A percentile compares a stretch with the other conserved stretches of the same genome.
These are phyloP conservation scores for Varecia variegata DNA, from an alignment of 2,797 vertebrate genomes.

Conservation along the genomic window DNA sequence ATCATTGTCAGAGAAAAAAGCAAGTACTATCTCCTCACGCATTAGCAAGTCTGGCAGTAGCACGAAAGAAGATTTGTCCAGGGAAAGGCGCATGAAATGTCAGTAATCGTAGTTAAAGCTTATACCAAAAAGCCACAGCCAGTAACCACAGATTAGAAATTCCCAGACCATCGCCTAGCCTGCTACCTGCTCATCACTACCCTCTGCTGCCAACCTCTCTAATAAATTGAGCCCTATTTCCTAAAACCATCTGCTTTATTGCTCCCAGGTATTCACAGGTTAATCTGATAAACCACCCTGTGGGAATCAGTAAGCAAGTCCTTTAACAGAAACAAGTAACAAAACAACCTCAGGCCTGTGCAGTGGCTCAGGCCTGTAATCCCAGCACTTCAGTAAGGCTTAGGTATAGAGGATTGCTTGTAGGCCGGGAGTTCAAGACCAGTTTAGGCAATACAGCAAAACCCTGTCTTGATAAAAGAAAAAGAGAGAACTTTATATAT, in stretches of 20 bases:
- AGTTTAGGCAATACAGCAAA: not conserved
- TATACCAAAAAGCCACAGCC: not conserved
- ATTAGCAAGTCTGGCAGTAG: not conserved
- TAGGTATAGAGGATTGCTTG: not conserved
- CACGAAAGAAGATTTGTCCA: not conserved
- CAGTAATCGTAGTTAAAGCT: not conserved
- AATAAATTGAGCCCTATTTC: not conserved
- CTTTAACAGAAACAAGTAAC: not conserved
- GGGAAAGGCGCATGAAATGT: not conserved
- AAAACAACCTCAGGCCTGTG: not conserved
- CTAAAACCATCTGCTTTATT: not conserved
- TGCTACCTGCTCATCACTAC: not conserved
- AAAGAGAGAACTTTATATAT: not conserved
- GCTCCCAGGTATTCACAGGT: not conserved
- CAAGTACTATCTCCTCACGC: not conserved
- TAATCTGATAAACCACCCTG: not conserved
- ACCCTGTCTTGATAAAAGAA: not conserved
- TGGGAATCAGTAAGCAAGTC: not conserved
- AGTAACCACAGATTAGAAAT: not conserved
- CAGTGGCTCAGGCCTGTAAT: not conserved
- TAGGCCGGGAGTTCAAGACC: not conserved
- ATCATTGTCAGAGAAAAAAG: not conserved
- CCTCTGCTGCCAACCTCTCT: not conserved
- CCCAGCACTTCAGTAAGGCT: not conserved
- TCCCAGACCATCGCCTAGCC: not conserved